Conservation (phyloP, 1,140 invertebrate genomes). For the Drosophila subpulchrella region DNA sequence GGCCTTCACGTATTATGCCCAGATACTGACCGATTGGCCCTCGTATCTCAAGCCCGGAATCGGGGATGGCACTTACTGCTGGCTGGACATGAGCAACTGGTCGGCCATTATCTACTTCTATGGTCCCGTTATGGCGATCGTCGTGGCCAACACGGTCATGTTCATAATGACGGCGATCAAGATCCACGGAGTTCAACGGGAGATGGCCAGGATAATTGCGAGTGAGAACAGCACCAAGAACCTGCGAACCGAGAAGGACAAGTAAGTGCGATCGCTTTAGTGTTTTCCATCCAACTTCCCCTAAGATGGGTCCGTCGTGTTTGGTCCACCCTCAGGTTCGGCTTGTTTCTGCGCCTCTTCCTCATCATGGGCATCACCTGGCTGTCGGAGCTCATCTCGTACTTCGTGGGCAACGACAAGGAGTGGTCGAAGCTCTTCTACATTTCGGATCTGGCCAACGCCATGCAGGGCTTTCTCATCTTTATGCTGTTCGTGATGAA, state of each 20-base stretch:
- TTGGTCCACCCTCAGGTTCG: constrained; percentile 85
- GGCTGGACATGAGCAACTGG: constrained; percentile 85
- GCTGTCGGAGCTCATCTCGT: constrained; percentile 89
- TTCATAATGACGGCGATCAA: constrained; percentile 90
- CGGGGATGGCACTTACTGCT: constrained; percentile 86
- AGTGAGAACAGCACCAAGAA: constrained; percentile 86
- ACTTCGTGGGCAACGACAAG: constrained; percentile 83
- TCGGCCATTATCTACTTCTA: constrained; percentile 90
- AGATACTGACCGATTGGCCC: constrained; percentile 85
- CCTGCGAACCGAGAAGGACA: constrained; percentile 86
- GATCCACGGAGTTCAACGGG: constrained; percentile 87
- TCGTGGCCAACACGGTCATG: constrained; percentile 89
- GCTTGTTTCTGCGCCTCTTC: constrained; percentile 89
- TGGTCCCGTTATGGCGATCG: constrained; percentile 88
- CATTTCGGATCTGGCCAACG: constrained; percentile 85
- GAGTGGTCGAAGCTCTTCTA: constrained; percentile 85
- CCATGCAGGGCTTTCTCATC: constrained; percentile 87
- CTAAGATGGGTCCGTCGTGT: constrained; percentile 13
- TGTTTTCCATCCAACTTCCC: constrained; percentile 9
- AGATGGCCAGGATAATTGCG: constrained; percentile 87
- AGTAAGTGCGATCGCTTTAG: constrained; percentile 82
- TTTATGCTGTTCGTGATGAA: constrained; percentile 88
- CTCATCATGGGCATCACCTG: constrained; percentile 91
- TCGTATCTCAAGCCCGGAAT: constrained; percentile 85
- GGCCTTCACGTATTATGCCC: constrained; percentile 85